A percentile compares a stretch with the other conserved stretches of the same genome.
Evolutionary conservation across 2,113 vertebrate genomes (phyloP).

Genomic region (Cercocebus atys): DNA sequence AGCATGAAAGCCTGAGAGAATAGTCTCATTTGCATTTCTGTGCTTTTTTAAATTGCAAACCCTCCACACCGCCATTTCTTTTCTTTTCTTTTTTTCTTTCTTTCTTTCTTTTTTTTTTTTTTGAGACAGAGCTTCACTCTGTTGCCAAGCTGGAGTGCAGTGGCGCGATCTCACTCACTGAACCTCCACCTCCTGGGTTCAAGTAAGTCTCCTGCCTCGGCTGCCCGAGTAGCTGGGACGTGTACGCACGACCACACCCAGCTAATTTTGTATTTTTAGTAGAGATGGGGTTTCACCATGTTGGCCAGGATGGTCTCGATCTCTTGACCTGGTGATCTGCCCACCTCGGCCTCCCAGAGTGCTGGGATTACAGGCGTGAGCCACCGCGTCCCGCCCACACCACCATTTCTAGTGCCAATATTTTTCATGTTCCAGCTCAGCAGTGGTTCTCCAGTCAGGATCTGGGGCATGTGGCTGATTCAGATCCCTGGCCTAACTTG

Average conservation of each 20-base stretch:
- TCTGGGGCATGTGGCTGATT: background rate
- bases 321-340: too few relatives aligned
- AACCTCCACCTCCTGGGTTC: background rate
- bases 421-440: background rate
- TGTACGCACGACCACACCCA: too few relatives aligned
- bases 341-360: too few relatives aligned
- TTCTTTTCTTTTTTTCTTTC: background rate
- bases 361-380: too few relatives aligned
- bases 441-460: background rate
- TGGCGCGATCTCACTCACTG: background rate
- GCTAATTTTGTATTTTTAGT: too few relatives aligned
- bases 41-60: background rate
- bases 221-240: too few relatives aligned
- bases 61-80: background rate
- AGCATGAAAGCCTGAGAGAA: background rate
- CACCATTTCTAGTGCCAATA: background rate
- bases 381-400: background rate
- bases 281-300: too few relatives aligned
- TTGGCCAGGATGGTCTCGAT: too few relatives aligned
- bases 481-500: conserved; percentile 7
- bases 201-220: too few relatives aligned
- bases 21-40: conserved; percentile 8
- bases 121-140: too few relatives aligned
- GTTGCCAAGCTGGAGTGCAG: too few relatives aligned
- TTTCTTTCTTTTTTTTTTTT: background rate